Evolutionary conservation across 2,113 vertebrate species (phyloP).

Genomic region (Arenaria interpres): DNA sequence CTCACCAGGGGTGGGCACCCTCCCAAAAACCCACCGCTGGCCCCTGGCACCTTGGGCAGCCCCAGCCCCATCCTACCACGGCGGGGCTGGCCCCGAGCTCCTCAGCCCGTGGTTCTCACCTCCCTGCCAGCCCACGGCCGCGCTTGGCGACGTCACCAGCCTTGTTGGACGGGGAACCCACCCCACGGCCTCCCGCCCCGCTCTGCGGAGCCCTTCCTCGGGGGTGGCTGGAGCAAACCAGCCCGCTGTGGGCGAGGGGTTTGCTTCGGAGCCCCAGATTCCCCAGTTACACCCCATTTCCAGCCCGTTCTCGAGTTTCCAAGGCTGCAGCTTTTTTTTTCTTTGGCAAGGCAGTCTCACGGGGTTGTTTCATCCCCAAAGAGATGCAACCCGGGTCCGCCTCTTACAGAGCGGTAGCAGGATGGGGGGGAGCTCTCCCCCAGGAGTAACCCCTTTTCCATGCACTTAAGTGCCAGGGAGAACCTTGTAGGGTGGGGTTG

Average conservation of each 20-base stretch:
- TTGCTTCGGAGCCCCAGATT: background rate
- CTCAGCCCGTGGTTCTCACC: background rate
- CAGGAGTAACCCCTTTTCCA: background rate
- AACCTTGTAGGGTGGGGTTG: too few relatives aligned
- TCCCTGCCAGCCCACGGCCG: rapidly evolving
- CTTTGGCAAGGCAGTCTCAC: background rate
- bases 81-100: background rate
- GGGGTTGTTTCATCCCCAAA: background rate
- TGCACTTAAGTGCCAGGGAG: rapidly evolving
- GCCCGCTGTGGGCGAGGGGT: background rate
- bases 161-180: background rate
- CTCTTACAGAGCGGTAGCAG: background rate
- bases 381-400: rapidly evolving
- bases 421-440: background rate
- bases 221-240: background rate
- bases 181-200: rapidly evolving
- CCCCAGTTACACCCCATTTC: rapidly evolving
- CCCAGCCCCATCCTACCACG: background rate
- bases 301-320: background rate
- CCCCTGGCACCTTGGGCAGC: background rate
- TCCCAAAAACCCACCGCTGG: background rate
- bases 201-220: background rate
- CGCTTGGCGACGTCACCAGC: too few relatives aligned
- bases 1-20: background rate
- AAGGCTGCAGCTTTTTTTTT: background rate